Evolutionary conservation across 2,797 vertebrate genomes (phyloP).

Genomic region (Acridotheres tristis): DNA sequence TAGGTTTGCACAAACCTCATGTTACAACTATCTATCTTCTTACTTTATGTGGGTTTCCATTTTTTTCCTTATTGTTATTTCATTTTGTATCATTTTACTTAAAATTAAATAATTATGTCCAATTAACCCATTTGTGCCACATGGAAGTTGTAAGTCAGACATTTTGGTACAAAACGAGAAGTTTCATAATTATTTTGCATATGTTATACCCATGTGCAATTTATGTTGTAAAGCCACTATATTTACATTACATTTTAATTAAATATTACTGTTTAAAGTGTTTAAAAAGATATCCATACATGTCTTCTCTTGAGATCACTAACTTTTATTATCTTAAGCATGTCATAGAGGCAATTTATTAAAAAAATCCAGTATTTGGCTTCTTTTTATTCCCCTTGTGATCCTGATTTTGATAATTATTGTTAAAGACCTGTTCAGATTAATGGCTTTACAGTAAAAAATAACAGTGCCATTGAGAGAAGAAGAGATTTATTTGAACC

Average conservation of each 20-base stretch:
- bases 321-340: slow-evolving; percentile 48
- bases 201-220: neutral
- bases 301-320: slow-evolving; percentile 7
- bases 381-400: slow-evolving; percentile 42
- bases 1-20: neutral
- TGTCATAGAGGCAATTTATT: slow-evolving; percentile 28
- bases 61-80: neutral
- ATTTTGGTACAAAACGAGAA: neutral
- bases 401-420: slow-evolving; percentile 43
- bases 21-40: neutral
- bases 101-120: neutral
- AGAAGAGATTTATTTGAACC: slow-evolving; percentile 4
- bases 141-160: neutral
- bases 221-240: neutral
- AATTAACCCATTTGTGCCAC: neutral
- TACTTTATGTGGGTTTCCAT: neutral
- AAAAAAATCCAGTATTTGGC: slow-evolving; percentile 22
- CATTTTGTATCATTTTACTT: neutral
- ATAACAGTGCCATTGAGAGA: neutral
- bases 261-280: neutral
- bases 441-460: slow-evolving; percentile 52
- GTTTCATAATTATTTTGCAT: neutral
- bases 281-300: neutral
- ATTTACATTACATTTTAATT: slow-evolving; percentile 27
- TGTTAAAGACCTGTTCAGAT: slow-evolving; percentile 46